These are phyloP conservation scores for Lathronympha strigana DNA, from an alignment of 2,888 invertebrate species.

Conservation along the genomic window DNA sequence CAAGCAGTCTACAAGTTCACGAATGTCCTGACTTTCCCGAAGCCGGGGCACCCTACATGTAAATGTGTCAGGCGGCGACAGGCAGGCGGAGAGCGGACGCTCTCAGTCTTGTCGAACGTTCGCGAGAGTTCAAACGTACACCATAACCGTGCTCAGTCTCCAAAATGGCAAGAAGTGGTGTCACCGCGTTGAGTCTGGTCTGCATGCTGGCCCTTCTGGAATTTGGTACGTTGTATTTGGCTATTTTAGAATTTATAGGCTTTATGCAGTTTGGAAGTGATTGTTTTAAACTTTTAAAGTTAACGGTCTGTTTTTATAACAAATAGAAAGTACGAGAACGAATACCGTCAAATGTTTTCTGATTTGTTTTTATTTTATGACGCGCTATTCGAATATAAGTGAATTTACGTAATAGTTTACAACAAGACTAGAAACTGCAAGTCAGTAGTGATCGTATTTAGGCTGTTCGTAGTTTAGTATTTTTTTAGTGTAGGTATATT, in stretches of 20 bases:
- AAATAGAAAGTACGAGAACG: background rate
- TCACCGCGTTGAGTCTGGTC: conserved; percentile 61
- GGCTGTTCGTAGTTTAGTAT: too few species aligned
- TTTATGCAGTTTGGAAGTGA: background rate
- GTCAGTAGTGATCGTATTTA: too few species aligned
- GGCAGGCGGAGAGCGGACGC: conserved; percentile 60
- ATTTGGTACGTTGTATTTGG: conserved; percentile 64
- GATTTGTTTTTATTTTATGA: too few species aligned
- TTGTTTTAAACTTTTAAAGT: background rate
- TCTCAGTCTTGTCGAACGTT: conserved; percentile 62
- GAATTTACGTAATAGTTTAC: too few species aligned
- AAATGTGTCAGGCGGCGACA: conserved; percentile 71
- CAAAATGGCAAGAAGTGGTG: conserved; percentile 68
- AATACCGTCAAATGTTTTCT: too few species aligned
- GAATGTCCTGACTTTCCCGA: conserved; percentile 23
- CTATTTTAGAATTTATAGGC: conserved; percentile 9
- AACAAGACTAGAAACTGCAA: too few species aligned
- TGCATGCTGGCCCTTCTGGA: conserved; percentile 70
- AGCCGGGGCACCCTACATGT: conserved; percentile 58
- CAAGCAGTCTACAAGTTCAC: conserved; percentile 19
- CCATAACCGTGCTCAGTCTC: conserved; percentile 45
- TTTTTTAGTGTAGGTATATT: too few species aligned
- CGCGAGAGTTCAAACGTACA: conserved; percentile 59
- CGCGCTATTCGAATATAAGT: too few species aligned
- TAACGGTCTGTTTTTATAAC: conserved; percentile 7